Percentiles rank a stretch among this genome's conserved stretches.
Evolutionary conservation across 2,113 vertebrate species (phyloP).

Genomic region (Pan troglodytes): NHGRI_mPanTro3-v2.1_pri NC_072409.2:89122501-89123000

Average conservation of each 20-base stretch:
- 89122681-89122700: conserved; percentile 52
- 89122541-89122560: not conserved
- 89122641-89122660: conserved; percentile 40
- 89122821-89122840: conserved; percentile 42
- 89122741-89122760: conserved; percentile 52
- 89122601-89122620: not conserved
- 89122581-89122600: conserved; percentile 6
- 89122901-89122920: conserved; percentile 33
- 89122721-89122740: conserved; percentile 50
- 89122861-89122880: conserved; percentile 55
- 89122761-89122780: conserved; percentile 57
- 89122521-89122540: not conserved
- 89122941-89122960: conserved; percentile 42
- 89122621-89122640: not conserved
- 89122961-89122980: conserved; percentile 39
- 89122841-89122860: conserved; percentile 64
- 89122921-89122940: not conserved
- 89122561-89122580: not conserved
- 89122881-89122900: conserved; percentile 54
- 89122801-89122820: conserved; percentile 47
- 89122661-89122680: conserved; percentile 35
- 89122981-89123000: conserved; percentile 42
- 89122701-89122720: conserved; percentile 45
- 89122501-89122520: not conserved
- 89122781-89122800: conserved; percentile 36